Percentiles rank a stretch among this genome's conserved stretches.
Evolutionary conservation across 2,797 vertebrate genomes (phyloP).

Genomic region (Cryptoprocta ferox): DNA sequence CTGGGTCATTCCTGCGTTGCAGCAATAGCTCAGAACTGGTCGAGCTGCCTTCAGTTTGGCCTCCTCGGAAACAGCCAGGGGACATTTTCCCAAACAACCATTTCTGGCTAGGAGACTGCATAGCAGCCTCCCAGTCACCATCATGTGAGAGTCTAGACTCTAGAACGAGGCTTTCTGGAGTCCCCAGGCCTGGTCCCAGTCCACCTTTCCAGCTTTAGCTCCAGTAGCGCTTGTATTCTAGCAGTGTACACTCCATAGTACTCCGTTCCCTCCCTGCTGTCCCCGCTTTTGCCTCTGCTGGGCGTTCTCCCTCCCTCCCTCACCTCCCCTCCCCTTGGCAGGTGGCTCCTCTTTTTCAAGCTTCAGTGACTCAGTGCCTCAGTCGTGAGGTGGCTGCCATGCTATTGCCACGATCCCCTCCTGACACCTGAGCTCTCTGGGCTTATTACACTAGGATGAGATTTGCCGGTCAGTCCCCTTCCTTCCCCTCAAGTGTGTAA

Average conservation of each 20-base stretch:
- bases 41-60: neutral
- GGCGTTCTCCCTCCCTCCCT: neutral
- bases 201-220: neutral
- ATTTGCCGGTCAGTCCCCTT: neutral
- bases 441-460: neutral
- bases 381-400: neutral
- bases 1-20: neutral
- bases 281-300: neutral
- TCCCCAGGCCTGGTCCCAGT: neutral
- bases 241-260: fast-evolving
- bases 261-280: no score
- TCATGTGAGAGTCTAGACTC: neutral
- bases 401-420: neutral
- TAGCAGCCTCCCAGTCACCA: neutral
- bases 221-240: neutral
- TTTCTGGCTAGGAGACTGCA: neutral
- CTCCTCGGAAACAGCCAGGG: neutral
- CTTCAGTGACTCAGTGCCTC: neutral
- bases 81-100: neutral
- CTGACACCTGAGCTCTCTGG: neutral
- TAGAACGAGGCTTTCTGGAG: neutral
- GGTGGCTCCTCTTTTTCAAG: neutral
- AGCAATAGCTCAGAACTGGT: neutral
- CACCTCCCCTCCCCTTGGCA: neutral
- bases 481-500: neutral